These are phyloP conservation scores for Prionailurus viverrinus DNA, from an alignment of 2,113 vertebrate genomes.

Conservation along the genomic window DNA sequence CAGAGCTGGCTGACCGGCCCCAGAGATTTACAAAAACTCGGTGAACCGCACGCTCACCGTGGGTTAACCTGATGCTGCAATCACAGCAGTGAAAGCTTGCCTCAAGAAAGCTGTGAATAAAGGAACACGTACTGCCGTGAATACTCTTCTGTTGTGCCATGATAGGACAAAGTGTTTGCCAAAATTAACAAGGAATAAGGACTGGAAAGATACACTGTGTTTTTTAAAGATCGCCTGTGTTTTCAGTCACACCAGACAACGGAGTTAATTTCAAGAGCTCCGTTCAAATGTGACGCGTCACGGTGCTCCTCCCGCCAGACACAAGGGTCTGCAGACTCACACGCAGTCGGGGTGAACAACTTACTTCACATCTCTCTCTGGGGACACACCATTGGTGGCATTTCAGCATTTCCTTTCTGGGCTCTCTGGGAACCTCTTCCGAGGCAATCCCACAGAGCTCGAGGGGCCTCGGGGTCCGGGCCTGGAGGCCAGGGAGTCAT, in stretches of 20 bases:
- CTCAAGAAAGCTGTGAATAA: neutral
- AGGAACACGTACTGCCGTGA: neutral
- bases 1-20: neutral
- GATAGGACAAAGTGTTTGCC: neutral
- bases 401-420: neutral
- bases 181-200: neutral
- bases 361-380: neutral
- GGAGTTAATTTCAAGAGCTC: neutral
- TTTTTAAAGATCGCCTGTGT: neutral
- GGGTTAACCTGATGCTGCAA: neutral
- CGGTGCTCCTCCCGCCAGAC: neutral
- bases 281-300: neutral
- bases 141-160: neutral
- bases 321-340: neutral
- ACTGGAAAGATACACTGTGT: neutral
- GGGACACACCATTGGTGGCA: neutral
- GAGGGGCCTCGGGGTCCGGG: neutral
- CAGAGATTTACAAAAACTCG: neutral
- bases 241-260: neutral
- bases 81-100: neutral
- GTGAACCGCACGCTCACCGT: neutral
- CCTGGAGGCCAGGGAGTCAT: neutral
- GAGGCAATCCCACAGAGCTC: neutral
- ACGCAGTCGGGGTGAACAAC: neutral
- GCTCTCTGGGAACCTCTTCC: neutral